A percentile compares a stretch with the other conserved stretches of the same genome.
Conservation (phyloP, 2,113 vertebrate genomes). For the Phylloscopus whistleri region DNA sequence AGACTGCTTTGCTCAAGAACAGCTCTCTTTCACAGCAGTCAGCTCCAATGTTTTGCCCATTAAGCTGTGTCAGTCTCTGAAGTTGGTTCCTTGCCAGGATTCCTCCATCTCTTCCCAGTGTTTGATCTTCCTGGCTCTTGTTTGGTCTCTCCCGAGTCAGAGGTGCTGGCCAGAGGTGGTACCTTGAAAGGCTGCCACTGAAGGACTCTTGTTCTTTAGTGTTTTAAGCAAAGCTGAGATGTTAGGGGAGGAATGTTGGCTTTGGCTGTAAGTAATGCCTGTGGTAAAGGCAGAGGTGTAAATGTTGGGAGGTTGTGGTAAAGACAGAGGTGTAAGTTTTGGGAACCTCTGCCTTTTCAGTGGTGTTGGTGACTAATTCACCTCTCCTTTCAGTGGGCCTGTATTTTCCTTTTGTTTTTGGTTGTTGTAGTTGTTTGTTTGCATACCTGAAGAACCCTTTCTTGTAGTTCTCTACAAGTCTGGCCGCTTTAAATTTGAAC, state of each 20-base stretch:
- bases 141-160: neutral
- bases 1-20: neutral
- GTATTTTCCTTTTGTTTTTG: neutral
- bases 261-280: neutral
- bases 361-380: neutral
- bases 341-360: neutral
- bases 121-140: neutral
- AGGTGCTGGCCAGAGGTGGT: neutral
- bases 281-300: neutral
- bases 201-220: neutral
- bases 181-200: neutral
- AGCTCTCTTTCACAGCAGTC: neutral
- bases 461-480: neutral
- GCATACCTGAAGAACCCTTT: rapidly evolving
- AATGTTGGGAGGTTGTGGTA: neutral
- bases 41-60: neutral
- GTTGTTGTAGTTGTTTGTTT: neutral
- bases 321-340: neutral
- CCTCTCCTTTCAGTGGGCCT: neutral
- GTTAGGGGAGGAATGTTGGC: neutral
- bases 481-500: neutral
- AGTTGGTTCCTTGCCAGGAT: neutral
- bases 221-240: neutral
- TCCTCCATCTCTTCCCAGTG: neutral
- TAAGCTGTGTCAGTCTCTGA: neutral